phyloP scores from a whole-genome alignment of 2,797 vertebrate species.

The Perdix hodgsoniae region DNA sequence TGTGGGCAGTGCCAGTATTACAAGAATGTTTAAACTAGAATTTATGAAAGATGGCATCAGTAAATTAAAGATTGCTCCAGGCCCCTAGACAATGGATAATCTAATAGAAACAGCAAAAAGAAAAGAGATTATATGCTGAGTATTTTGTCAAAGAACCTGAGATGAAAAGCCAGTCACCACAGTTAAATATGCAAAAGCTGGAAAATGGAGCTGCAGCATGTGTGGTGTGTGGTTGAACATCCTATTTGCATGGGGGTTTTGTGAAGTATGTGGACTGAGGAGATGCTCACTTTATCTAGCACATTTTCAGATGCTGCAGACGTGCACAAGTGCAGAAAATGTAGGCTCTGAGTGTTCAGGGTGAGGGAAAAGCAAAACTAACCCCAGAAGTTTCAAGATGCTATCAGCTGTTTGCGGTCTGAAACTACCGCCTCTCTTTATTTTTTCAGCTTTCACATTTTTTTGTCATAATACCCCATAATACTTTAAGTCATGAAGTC shows the following conservation, averaged over 20 bases:
- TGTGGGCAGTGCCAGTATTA: neutral
- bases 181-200: neutral
- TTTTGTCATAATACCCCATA: neutral
- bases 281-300: neutral
- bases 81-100: neutral
- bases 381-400: neutral
- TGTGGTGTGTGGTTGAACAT: neutral
- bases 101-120: neutral
- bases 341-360: neutral
- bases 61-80: neutral
- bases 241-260: neutral
- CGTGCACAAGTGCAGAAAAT: neutral
- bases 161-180: neutral
- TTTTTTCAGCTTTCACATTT: neutral
- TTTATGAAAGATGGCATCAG: neutral
- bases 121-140: neutral
- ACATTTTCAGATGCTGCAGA: neutral
- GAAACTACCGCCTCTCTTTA: neutral
- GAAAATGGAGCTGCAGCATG: neutral
- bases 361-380: neutral
- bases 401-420: neutral
- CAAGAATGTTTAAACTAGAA: neutral
- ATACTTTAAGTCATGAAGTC: neutral
- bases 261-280: neutral
- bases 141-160: neutral